Percentiles rank a stretch among this genome's conserved stretches.
phyloP scores from a whole-genome alignment of 2,797 vertebrate genomes.

The Mus caroli region DNA sequence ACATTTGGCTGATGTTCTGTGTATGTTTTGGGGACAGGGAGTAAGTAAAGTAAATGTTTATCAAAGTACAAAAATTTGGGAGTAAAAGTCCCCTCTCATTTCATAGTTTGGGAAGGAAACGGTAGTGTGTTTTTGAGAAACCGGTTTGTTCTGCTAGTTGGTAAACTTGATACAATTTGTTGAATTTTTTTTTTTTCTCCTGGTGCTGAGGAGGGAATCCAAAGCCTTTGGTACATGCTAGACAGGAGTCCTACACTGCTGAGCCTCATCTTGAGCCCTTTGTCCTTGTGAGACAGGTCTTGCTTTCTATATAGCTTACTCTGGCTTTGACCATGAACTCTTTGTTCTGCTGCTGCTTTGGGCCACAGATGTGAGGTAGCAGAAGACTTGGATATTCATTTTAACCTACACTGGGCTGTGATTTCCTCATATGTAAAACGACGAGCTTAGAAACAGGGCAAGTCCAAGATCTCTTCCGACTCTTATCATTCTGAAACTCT shows the following conservation, averaged over 20 bases:
- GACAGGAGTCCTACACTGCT: background rate
- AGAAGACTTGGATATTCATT: background rate
- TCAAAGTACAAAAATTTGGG: background rate
- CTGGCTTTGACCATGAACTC: background rate
- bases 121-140: slow-evolving; percentile 32
- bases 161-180: background rate
- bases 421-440: background rate
- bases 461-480: background rate
- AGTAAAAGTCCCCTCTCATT: background rate
- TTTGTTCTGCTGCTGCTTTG: background rate
- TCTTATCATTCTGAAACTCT: background rate
- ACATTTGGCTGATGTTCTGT: background rate
- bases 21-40: background rate
- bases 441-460: background rate
- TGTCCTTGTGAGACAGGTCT: background rate
- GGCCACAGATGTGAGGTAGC: background rate
- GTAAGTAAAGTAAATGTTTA: background rate
- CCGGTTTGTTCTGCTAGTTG: background rate
- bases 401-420: background rate
- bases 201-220: background rate
- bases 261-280: background rate
- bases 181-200: background rate
- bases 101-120: slow-evolving; percentile 36
- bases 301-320: background rate
- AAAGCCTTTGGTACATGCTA: background rate